A percentile compares a stretch with the other conserved stretches of the same genome.
Conservation (phyloP, 1,140 invertebrate species). For the Pachyrhynchus sulphureomaculatus region DNA sequence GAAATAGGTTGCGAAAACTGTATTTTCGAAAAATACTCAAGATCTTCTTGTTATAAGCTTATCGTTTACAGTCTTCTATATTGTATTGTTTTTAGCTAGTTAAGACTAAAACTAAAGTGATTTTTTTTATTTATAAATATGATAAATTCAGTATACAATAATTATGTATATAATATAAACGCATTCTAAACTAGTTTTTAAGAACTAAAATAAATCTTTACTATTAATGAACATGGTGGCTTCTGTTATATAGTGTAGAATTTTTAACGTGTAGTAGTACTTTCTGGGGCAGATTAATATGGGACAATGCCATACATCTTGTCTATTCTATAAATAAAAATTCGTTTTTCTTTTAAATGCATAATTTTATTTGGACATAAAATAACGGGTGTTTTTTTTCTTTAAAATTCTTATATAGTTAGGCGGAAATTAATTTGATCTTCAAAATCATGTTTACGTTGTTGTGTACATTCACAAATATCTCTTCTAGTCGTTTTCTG, state of each 20-base stretch:
- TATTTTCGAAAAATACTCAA: too few species aligned
- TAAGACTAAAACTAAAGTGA: conserved; percentile 41
- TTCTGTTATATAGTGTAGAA: conserved; percentile 46
- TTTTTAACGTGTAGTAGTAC: conserved; percentile 43
- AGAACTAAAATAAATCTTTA: conserved; percentile 40
- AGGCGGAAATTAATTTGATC: too few species aligned
- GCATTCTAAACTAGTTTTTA: conserved; percentile 36
- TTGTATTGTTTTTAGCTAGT: conserved; percentile 42
- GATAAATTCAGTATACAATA: conserved; percentile 36
- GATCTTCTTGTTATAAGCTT: too few species aligned
- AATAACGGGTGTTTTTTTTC: neutral
- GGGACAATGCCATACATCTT: conserved; percentile 24
- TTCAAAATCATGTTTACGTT: too few species aligned
- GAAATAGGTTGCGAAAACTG: too few species aligned
- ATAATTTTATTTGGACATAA: too few species aligned
- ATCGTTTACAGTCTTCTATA: conserved; percentile 45
- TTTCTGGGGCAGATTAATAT: conserved; percentile 45
- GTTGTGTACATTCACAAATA: too few species aligned
- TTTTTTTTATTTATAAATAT: conserved; percentile 29
- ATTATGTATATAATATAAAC: conserved; percentile 36
- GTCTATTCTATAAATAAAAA: neutral
- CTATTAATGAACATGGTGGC: conserved; percentile 33
- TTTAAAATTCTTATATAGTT: too few species aligned
- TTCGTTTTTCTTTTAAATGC: too few species aligned
- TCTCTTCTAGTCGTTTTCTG: too few species aligned